Evolutionary conservation across 2,113 vertebrate genomes (phyloP), one percentile per base, ranked within the genome.

Genomic region (Egretta garzetta): DNA sequence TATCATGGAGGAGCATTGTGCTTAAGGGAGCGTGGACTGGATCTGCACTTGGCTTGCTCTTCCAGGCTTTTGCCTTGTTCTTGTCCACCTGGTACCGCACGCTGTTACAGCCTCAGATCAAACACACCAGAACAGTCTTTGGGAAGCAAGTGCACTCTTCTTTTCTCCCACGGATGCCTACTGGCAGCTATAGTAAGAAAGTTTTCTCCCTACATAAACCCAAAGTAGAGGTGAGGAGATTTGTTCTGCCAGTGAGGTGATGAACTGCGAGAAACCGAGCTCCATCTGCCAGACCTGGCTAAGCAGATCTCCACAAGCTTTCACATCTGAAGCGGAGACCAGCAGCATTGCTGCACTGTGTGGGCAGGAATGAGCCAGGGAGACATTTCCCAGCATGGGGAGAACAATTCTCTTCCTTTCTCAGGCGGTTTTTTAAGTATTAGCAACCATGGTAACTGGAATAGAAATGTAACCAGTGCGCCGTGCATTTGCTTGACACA

Each of bases 401-500:
- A 96, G 95, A 97, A 98, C 95, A 94, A 95, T 97, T 91, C 91
- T 60, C 95, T 88, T 94, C 95, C 94, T 92, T 97, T 93, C 97
- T 94, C 96, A 74, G 96, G 91, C 95, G 94, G 77, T 79, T 97
- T 97, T 96, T 97, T 90, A 80, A 97, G 95, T 91, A 94, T 93
- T 75, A 84, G 97, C 94, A 98, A 96, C 97, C 97, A 97, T 98
- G 93, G 97, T 63, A 97, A 98, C 97, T 95, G 86, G 49, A 81
- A 96, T 43, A 94, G 93, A 72, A 96, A 86, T 71, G 93, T 63
- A 96, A 64, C 91, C 93, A 37, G 35, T 27, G 84, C 12, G 53
- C 74, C 45, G 35, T 72, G 93, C 97, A 49, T 92, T 86, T 72
- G 96, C 92, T 88, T 80, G 90, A 86, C 96, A 97, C 94, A 93